These are phyloP conservation scores for Misgurnus mizolepis DNA, from an alignment of 2,113 vertebrate genomes.

Conservation along the genomic window DNA sequence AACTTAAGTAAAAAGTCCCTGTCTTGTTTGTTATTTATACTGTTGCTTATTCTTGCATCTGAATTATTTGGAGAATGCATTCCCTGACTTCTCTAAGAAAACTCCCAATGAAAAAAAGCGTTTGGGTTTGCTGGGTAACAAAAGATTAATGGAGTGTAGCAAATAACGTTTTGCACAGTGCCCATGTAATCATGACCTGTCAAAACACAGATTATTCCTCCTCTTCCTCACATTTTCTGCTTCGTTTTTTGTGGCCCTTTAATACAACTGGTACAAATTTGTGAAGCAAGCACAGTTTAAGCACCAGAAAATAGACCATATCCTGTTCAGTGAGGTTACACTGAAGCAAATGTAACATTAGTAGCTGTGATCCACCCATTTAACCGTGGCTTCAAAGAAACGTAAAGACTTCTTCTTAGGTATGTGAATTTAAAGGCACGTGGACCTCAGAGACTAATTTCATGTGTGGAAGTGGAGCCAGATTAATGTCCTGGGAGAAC, in stretches of 20 bases:
- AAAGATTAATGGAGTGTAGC: not conserved
- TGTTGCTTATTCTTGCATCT: too few relatives aligned
- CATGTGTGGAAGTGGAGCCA: constrained; percentile 59
- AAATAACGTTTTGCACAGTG: not conserved
- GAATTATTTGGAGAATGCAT: too few relatives aligned
- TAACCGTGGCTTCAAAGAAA: constrained; percentile 50
- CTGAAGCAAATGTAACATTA: constrained; percentile 34
- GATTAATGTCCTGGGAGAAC: constrained; percentile 40
- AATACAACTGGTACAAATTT: not conserved
- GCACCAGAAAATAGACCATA: not conserved
- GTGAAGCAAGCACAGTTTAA: not conserved
- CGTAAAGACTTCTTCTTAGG: constrained; percentile 33
- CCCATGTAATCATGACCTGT: constrained; percentile 25
- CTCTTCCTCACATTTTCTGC: not conserved
- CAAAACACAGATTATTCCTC: constrained; percentile 4
- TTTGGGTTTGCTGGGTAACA: not conserved
- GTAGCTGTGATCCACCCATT: constrained; percentile 26
- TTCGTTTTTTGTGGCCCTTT: not conserved
- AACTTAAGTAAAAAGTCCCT: too few relatives aligned
- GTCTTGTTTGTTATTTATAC: too few relatives aligned
- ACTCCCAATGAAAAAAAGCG: too few relatives aligned
- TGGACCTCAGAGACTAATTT: constrained; percentile 63
- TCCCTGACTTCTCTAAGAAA: too few relatives aligned
- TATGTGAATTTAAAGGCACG: constrained; percentile 49
- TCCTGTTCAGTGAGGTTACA: constrained; percentile 21